Evolutionary conservation across 2,113 vertebrate genomes (phyloP), one percentile per base, ranked within the genome.

Genomic region (Coptodon rendalli): DNA sequence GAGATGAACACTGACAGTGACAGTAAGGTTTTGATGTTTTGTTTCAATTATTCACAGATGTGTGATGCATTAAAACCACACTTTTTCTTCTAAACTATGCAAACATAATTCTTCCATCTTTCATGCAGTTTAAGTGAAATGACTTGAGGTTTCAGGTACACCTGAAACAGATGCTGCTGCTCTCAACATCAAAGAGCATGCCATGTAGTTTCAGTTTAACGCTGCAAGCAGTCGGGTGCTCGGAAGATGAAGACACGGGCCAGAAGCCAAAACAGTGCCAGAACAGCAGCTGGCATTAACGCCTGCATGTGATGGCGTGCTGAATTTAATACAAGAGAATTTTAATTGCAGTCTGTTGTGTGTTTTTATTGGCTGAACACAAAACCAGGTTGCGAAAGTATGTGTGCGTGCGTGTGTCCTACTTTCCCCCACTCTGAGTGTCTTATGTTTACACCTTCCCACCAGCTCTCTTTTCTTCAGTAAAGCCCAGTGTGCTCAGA

Each of bases 181-280:
- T 61, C 82, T 85, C 52, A 81, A 24, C 43, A 61, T 61, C 73
- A 45, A 83, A 83, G 22, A 29, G 2, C 14, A 19, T 48, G 29
- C 10, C 16, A 13, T 16, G 16, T 56, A 31, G 78, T 79, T 85
- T 84, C 14, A 38, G 31, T 84, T 53, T 24, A 36, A 54, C 6
- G 2, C 61, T 54, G 63, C 61, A 73, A 56, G 19, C 22, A 45
- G 54, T 22, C n/a, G n/a, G 61, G 14, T 19, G 4, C 80, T 76
- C 86, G 85, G 22, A 38, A 90, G 86, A 91, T 80, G 86, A 88
- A 76, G 38, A 78, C 27, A 11, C 14, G 31, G 81, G 82, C 57
- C 80, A 24, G 45, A 84, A 56, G 79, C 80, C 53, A 53, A 80
- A 83, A 59, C 59, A 63, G 78, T 38, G 52, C 80, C 24, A 79